Evolutionary conservation across 2,888 invertebrate genomes (phyloP).

Genomic region (Orchesellides sinensis): DNA sequence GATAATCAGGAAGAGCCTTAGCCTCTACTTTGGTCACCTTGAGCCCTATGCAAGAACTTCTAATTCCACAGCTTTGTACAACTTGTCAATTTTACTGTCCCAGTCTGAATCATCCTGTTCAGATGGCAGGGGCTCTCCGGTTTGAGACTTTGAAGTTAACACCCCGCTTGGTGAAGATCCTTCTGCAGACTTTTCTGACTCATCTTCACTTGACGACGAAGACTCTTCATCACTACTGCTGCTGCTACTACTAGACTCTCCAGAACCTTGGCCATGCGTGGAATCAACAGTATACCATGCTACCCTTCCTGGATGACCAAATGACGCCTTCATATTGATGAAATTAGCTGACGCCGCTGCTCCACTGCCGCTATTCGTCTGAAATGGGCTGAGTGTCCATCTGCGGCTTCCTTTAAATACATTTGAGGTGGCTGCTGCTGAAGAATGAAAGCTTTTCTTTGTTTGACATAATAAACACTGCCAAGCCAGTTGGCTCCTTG

Average conservation of each 20-base stretch:
- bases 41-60: constrained; percentile 93
- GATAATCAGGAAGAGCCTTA: constrained; percentile 64
- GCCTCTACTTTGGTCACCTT: constrained; percentile 87
- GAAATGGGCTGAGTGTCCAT: neutral
- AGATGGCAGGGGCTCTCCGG: constrained; percentile 8
- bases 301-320: neutral
- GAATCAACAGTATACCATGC: no score
- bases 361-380: neutral
- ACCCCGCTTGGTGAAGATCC: neutral
- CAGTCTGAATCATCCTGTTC: constrained; percentile 13
- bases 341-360: neutral
- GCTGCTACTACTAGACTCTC: neutral
- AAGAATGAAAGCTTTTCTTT: neutral
- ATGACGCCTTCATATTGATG: neutral
- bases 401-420: neutral
- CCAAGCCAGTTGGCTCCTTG: neutral
- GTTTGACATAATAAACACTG: constrained; percentile 3
- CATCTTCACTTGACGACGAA: neutral
- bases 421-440: neutral
- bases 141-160: neutral
- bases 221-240: no score
- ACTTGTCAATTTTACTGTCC: constrained; percentile 82
- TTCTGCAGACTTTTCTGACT: neutral
- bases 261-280: no score
- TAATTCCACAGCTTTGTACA: constrained; percentile 89